Percentiles rank a stretch among this genome's conserved stretches.
phyloP scores from a whole-genome alignment of 1,140 invertebrate species.

The Schlechtendalia chinensis region DNA sequence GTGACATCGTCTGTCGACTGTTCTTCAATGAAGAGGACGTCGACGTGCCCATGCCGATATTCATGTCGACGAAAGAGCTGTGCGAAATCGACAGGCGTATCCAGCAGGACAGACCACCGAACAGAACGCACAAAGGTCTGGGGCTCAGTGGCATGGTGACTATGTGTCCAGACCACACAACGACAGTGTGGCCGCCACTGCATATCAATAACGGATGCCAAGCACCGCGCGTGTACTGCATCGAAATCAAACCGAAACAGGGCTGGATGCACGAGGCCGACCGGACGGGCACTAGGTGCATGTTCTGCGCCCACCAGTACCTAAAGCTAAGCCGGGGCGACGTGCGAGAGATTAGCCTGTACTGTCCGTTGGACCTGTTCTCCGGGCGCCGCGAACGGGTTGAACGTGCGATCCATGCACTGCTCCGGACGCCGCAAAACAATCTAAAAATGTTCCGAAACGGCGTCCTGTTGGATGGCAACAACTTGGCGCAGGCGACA shows the following conservation, averaged over 20 bases:
- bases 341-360: not conserved
- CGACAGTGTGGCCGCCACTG: not conserved
- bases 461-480: not conserved
- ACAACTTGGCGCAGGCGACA: not conserved
- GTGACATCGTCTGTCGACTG: not conserved
- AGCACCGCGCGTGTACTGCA: not conserved
- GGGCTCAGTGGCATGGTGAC: not conserved
- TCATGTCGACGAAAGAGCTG: not conserved
- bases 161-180: conserved; percentile 14
- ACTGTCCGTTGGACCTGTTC: conserved; percentile 49
- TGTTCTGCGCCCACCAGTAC: conserved; percentile 46
- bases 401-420: not conserved
- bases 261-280: conserved; percentile 25
- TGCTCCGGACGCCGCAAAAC: conserved; percentile 40
- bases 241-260: conserved; percentile 49
- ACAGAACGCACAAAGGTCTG: not conserved
- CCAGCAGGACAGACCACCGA: not conserved
- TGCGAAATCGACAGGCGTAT: not conserved
- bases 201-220: not conserved
- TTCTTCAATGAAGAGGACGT: not conserved
- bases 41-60: not conserved
- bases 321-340: conserved; percentile 6
- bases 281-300: not conserved
- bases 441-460: conserved; percentile 44
- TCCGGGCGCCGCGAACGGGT: conserved; percentile 37